A percentile compares a stretch with the other conserved stretches of the same genome.
These are phyloP conservation scores for Chondrosia reniformis DNA, from an alignment of 37 sponge, comb jelly and placozoan species.

Conservation along the genomic window DNA sequence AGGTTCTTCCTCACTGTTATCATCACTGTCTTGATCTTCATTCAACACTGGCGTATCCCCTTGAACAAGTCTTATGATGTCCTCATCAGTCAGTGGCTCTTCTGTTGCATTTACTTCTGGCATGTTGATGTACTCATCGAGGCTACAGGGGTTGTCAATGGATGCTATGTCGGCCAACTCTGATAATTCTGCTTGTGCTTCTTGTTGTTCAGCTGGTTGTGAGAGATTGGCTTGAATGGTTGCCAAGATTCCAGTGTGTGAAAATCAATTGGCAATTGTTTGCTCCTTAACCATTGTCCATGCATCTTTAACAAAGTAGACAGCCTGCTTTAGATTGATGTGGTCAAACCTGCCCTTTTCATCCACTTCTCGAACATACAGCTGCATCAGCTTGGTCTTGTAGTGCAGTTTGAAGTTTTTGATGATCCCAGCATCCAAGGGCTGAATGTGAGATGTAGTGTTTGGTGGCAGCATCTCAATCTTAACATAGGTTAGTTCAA, in stretches of 20 bases:
- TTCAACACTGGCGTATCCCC: constrained; percentile 6
- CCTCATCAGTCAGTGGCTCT: constrained; percentile 5
- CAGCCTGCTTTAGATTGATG: constrained; percentile 15
- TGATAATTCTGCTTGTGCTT: constrained; percentile 2
- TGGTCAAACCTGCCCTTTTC: background rate
- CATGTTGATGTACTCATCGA: background rate
- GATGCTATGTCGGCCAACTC: background rate
- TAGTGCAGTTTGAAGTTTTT: constrained; percentile 26
- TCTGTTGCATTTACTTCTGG: background rate
- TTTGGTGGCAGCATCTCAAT: constrained; percentile 19
- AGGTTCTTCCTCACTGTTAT: constrained; percentile 1
- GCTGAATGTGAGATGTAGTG: constrained; percentile 28
- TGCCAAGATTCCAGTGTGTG: constrained; percentile 7
- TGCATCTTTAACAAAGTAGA: constrained; percentile 15
- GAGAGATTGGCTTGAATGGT: background rate
- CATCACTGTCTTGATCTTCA: background rate
- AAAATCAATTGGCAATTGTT: constrained; percentile 28
- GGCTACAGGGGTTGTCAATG: background rate
- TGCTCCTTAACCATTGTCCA: background rate
- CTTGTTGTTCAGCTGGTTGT: background rate
- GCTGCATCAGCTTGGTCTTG: constrained; percentile 19
- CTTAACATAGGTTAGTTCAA: constrained; percentile 11
- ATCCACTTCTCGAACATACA: background rate
- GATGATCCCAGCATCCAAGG: constrained; percentile 35
- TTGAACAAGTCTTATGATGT: constrained; percentile 8